These are phyloP conservation scores for Sitobion miscanthi DNA, from an alignment of 1,140 invertebrate species.

Conservation along the genomic window DNA sequence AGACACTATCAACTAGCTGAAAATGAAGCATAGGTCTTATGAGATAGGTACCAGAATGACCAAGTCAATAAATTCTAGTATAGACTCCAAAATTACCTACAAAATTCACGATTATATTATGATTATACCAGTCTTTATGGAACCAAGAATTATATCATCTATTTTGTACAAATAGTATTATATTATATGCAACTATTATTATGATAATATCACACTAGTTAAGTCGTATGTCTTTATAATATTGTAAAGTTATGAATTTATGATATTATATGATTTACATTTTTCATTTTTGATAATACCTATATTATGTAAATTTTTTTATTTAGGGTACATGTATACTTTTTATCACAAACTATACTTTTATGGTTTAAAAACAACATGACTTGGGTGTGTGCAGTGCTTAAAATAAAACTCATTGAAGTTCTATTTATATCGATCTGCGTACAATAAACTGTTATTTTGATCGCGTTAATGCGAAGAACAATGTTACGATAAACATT, in stretches of 20 bases:
- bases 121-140: not conserved
- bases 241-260: not conserved
- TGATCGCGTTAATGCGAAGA: not conserved
- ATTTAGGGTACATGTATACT: not conserved
- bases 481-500: not conserved
- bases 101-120: too few species aligned
- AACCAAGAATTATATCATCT: not conserved
- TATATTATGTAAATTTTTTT: not conserved
- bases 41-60: not conserved
- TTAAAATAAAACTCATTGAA: too few species aligned
- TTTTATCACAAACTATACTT: not conserved
- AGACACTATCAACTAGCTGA: not conserved
- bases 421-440: not conserved
- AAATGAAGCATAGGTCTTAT: not conserved
- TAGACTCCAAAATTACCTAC: too few species aligned
- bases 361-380: not conserved
- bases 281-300: not conserved
- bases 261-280: not conserved
- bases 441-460: not conserved
- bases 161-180: too few species aligned
- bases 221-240: not conserved
- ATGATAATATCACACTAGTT: not conserved
- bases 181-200: not conserved
- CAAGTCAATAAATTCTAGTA: too few species aligned
- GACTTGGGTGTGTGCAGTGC: too few species aligned